Conservation (phyloP, 2,113 vertebrate species). For the Sapajus apella region DNA sequence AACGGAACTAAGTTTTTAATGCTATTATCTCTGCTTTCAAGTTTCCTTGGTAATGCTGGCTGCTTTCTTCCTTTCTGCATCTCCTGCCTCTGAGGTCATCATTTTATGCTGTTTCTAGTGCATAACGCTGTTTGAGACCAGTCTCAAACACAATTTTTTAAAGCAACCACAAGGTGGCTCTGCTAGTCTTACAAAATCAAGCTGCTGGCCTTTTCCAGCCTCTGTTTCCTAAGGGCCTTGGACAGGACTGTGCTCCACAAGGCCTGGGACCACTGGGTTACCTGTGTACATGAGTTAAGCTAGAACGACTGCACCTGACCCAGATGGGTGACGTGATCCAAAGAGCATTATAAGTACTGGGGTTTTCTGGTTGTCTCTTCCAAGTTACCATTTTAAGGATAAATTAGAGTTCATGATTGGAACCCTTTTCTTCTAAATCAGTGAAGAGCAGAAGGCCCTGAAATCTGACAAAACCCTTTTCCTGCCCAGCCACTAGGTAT, state of each 20-base stretch:
- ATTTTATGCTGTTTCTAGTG: background rate
- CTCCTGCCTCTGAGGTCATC: background rate
- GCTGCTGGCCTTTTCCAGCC: fast-evolving
- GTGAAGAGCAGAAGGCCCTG: background rate
- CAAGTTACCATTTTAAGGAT: background rate
- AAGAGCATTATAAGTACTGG: background rate
- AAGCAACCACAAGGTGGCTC: slow-evolving; percentile 39
- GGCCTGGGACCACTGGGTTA: background rate
- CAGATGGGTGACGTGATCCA: background rate
- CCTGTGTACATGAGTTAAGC: background rate
- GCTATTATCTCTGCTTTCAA: background rate
- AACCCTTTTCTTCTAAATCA: background rate
- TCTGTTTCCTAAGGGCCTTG: fast-evolving
- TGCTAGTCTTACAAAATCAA: slow-evolving; percentile 9
- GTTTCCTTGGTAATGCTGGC: background rate
- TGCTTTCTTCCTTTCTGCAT: background rate
- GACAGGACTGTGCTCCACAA: background rate
- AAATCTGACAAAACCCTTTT: background rate
- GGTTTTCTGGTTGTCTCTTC: background rate
- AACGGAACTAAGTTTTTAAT: background rate
- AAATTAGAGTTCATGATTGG: background rate
- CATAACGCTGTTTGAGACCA: background rate
- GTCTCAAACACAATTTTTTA: background rate
- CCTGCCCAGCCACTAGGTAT: background rate
- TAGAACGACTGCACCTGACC: background rate